Evolutionary conservation across 2,888 invertebrate genomes (phyloP).

Genomic region (Smittia aterrima): DNA sequence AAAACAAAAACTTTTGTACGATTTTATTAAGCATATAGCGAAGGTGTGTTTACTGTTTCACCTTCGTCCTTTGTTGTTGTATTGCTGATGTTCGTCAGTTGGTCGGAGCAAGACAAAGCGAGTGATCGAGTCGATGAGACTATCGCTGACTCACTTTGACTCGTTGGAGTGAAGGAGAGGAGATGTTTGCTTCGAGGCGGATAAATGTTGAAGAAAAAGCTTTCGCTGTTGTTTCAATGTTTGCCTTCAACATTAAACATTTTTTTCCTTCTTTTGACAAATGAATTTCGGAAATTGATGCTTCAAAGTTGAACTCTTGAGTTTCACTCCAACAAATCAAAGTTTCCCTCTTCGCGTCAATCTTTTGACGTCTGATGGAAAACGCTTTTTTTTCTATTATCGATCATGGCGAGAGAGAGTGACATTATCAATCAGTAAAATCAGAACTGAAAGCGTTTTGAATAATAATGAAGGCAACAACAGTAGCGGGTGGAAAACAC

Average conservation of each 20-base stretch:
- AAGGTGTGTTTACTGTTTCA: constrained; percentile 27
- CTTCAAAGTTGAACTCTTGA: too few species aligned
- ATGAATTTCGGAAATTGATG: too few species aligned
- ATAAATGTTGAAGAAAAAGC: neutral
- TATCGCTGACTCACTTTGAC: neutral
- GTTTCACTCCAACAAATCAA: too few species aligned
- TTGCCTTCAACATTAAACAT: too few species aligned
- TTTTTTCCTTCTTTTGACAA: too few species aligned
- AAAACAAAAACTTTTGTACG: constrained; percentile 28
- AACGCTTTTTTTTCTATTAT: neutral
- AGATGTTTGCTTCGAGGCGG: neutral
- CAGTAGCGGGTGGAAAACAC: constrained; percentile 8
- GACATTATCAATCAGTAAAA: constrained; percentile 16
- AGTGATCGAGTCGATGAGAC: neutral
- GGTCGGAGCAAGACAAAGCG: neutral
- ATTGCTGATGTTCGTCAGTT: neutral
- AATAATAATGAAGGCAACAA: constrained; percentile 13
- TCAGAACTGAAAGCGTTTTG: neutral
- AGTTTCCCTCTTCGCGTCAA: neutral
- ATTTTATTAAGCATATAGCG: constrained; percentile 4
- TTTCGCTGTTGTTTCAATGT: neutral
- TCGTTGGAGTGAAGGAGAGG: neutral
- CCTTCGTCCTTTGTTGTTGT: neutral
- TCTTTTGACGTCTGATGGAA: neutral
- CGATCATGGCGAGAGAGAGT: neutral